Percentiles rank a stretch among this genome's conserved stretches.
phyloP scores from a whole-genome alignment of 2,797 vertebrate genomes.

The Mycteria americana region DNA sequence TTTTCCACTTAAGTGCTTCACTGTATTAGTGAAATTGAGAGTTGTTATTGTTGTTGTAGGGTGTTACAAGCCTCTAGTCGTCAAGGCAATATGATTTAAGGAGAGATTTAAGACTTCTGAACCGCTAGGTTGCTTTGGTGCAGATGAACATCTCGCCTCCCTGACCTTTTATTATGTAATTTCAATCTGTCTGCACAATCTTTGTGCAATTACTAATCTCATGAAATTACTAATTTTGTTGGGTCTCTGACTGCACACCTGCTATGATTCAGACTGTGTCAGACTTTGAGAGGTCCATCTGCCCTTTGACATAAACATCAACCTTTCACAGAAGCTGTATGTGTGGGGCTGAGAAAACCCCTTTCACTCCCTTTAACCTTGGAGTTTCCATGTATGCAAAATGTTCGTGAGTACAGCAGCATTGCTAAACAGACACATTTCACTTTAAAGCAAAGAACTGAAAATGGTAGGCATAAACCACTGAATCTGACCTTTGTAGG shows the following conservation, averaged over 20 bases:
- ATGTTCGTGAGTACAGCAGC: background rate
- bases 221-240: background rate
- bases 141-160: background rate
- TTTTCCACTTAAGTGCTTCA: constrained; percentile 14
- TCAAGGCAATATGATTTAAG: background rate
- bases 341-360: background rate
- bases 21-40: constrained; percentile 23
- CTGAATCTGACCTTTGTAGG: background rate
- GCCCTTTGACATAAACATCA: background rate
- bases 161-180: background rate
- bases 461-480: background rate
- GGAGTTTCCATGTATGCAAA: background rate
- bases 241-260: background rate
- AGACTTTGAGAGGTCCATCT: background rate
- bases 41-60: background rate
- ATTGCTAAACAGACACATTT: background rate
- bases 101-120: constrained; percentile 7
- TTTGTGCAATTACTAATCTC: background rate
- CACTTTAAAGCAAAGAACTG: background rate
- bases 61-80: background rate
- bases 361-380: background rate
- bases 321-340: background rate
- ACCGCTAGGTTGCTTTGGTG: background rate
- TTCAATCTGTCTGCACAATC: background rate
- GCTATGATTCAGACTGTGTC: background rate